Evolutionary conservation across 1,140 invertebrate genomes (phyloP).

Genomic region (Theocolax elegans): DNA sequence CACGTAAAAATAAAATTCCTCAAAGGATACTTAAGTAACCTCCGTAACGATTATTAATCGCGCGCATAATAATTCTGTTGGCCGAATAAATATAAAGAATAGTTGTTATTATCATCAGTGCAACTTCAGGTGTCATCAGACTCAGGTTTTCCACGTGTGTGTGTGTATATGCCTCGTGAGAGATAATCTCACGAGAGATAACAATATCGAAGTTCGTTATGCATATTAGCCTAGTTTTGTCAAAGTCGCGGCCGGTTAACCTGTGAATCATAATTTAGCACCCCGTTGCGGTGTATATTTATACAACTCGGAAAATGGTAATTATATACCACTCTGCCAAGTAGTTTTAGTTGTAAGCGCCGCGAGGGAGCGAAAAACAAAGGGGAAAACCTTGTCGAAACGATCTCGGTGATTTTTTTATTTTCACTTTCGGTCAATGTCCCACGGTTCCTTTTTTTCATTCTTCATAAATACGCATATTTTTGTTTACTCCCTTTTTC

Average conservation of each 20-base stretch:
- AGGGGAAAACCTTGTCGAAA: slow-evolving; percentile 40
- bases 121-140: no score
- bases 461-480: neutral
- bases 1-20: no score
- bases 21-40: no score
- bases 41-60: no score
- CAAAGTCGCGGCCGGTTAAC: no score
- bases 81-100: no score
- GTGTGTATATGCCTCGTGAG: no score
- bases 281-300: no score
- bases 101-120: no score
- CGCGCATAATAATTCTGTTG: no score
- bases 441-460: neutral
- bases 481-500: neutral
- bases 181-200: neutral
- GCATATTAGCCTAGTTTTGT: slow-evolving; percentile 2
- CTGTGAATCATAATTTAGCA: no score
- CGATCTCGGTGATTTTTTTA: neutral
- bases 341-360: slow-evolving; percentile 44
- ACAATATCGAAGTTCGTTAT: neutral
- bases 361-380: slow-evolving; percentile 26
- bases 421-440: neutral
- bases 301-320: neutral
- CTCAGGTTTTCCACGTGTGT: no score
- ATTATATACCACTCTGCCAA: slow-evolving; percentile 17